Evolutionary conservation across 2,888 invertebrate genomes (phyloP).

Genomic region (Cryptocephalus moraei): DNA sequence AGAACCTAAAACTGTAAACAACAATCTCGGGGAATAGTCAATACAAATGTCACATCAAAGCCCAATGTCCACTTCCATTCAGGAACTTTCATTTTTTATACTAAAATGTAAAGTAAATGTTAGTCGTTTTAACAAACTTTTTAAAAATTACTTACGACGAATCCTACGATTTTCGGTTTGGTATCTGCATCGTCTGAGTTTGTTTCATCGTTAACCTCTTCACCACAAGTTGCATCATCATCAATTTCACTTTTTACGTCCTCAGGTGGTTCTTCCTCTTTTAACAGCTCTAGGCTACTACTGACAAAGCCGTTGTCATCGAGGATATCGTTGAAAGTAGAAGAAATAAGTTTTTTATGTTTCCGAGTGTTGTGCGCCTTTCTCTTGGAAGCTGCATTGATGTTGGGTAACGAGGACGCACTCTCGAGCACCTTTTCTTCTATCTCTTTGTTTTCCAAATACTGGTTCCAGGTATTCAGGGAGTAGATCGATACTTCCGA

Average conservation of each 20-base stretch:
- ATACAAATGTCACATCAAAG: too few relatives aligned
- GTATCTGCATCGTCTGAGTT: background rate
- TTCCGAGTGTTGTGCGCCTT: conserved; percentile 9
- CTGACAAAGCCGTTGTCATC: conserved; percentile 7
- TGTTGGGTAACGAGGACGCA: background rate
- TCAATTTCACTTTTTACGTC: too few relatives aligned
- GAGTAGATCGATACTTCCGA: conserved; percentile 16
- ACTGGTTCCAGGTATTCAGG: conserved; percentile 22
- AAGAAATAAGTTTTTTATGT: conserved; percentile 20
- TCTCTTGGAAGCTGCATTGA: conserved; percentile 9
- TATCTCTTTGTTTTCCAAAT: conserved; percentile 11
- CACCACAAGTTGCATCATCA: too few relatives aligned
- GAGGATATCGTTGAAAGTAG: conserved; percentile 20
- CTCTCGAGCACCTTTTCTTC: background rate
- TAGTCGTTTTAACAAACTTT: too few relatives aligned
- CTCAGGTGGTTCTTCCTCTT: too few relatives aligned
- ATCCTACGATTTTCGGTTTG: conserved; percentile 5
- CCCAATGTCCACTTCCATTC: too few relatives aligned
- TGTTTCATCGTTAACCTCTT: too few relatives aligned
- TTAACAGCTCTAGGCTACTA: too few relatives aligned
- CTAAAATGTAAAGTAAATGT: too few relatives aligned
- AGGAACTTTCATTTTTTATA: too few relatives aligned
- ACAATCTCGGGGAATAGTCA: too few relatives aligned
- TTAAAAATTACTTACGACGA: conserved; percentile 2
- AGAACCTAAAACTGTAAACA: too few relatives aligned